Conservation (phyloP, 2,113 vertebrate genomes). For the Asarcornis scutulata region DNA sequence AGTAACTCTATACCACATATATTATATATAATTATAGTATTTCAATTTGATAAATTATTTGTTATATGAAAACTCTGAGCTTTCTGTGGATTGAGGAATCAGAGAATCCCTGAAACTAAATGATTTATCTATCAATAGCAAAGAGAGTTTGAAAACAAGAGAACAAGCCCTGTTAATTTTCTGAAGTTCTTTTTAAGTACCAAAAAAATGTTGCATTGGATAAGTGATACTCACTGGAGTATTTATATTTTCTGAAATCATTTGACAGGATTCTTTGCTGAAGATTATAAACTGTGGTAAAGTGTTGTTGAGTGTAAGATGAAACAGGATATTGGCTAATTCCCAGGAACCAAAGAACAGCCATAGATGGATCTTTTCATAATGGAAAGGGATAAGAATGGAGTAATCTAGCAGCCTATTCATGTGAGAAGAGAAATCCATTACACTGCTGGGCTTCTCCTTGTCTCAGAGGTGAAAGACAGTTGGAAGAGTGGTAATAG, state of each 20-base stretch:
- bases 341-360: neutral
- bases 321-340: neutral
- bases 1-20: neutral
- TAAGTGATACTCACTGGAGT: neutral
- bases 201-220: neutral
- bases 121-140: neutral
- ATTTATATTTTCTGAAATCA: constrained; percentile 7
- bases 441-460: neutral
- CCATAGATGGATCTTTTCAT: constrained; percentile 24
- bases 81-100: neutral
- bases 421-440: neutral
- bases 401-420: neutral
- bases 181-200: neutral
- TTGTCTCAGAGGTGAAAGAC: neutral
- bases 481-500: neutral
- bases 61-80: neutral
- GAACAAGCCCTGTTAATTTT: neutral
- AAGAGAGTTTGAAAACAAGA: neutral
- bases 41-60: neutral
- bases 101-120: neutral
- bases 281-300: neutral
- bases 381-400: neutral
- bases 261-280: constrained; percentile 10
- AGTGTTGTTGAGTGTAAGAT: constrained; percentile 5
- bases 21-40: neutral